These are phyloP conservation scores for Polydrusus tereticollis DNA, from an alignment of 2,888 invertebrate genomes.

Conservation along the genomic window DNA sequence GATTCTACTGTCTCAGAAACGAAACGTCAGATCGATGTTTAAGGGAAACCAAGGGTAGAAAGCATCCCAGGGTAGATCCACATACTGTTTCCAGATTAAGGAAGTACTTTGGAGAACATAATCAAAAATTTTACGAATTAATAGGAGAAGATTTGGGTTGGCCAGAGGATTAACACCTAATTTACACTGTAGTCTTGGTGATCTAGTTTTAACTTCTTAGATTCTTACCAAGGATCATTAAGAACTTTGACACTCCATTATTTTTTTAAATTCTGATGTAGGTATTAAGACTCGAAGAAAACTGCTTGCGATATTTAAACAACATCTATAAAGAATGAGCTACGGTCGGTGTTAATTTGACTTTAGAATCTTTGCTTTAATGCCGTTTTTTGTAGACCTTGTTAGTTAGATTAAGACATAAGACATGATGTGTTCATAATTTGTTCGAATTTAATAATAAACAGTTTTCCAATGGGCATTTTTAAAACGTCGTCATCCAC, in stretches of 20 bases:
- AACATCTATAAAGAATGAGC: too few species aligned
- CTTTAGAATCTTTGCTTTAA: too few species aligned
- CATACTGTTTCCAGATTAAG: conserved; percentile 83
- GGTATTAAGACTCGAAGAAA: background rate
- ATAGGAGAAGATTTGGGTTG: conserved; percentile 94
- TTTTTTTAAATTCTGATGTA: background rate
- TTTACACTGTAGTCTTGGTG: conserved; percentile 11
- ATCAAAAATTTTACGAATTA: conserved; percentile 91
- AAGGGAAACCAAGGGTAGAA: conserved; percentile 83
- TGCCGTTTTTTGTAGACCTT: too few species aligned
- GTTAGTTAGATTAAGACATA: too few species aligned
- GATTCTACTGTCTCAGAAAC: conserved; percentile 93
- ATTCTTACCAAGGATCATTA: background rate
- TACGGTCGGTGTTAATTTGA: too few species aligned
- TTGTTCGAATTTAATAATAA: too few species aligned
- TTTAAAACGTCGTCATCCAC: too few species aligned
- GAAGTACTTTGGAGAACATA: conserved; percentile 91
- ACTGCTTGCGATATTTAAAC: background rate
- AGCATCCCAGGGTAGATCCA: conserved; percentile 88
- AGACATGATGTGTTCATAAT: too few species aligned
- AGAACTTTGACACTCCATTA: background rate
- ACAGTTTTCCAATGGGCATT: too few species aligned
- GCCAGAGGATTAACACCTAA: conserved; percentile 82
- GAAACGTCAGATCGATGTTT: conserved; percentile 89
- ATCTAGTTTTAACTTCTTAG: background rate